Evolutionary conservation across 1,140 invertebrate genomes (phyloP).

Genomic region (Eurytemora carolleeae): DNA sequence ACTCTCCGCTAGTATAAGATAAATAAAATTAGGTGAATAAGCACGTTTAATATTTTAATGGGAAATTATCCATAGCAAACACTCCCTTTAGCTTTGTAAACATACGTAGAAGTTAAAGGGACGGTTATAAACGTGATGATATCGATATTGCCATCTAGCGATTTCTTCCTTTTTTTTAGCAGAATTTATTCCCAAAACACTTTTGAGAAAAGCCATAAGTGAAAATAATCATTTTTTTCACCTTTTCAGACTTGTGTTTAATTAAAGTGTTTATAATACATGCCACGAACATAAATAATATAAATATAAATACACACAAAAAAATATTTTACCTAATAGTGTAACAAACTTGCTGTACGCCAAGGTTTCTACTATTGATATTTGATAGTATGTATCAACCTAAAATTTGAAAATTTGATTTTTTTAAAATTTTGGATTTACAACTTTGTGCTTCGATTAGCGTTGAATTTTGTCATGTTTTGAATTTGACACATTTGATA

Average conservation of each 20-base stretch:
- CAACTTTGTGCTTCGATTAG: too few relatives aligned
- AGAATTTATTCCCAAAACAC: background rate
- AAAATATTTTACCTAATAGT: background rate
- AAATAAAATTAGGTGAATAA: background rate
- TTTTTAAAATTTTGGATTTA: too few relatives aligned
- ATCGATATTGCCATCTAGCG: background rate
- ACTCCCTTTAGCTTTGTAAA: too few relatives aligned
- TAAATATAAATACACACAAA: background rate
- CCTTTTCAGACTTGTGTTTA: background rate
- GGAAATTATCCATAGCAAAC: background rate
- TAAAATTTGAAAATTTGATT: too few relatives aligned
- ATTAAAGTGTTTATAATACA: too few relatives aligned
- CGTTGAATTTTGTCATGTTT: too few relatives aligned
- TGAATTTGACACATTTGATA: too few relatives aligned
- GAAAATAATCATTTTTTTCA: background rate
- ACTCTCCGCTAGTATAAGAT: background rate
- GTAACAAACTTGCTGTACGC: conserved; percentile 8
- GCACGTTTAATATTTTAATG: background rate
- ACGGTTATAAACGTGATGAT: background rate
- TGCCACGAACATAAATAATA: background rate
- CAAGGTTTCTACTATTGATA: conserved; percentile 10
- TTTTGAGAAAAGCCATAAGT: background rate
- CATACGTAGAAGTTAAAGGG: background rate
- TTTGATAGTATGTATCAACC: conserved; percentile 9
- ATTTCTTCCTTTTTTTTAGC: background rate